Evolutionary conservation across 2,797 vertebrate genomes (phyloP), one percentile per base, ranked within the genome.

Genomic region (Nannoperca australis): DNA sequence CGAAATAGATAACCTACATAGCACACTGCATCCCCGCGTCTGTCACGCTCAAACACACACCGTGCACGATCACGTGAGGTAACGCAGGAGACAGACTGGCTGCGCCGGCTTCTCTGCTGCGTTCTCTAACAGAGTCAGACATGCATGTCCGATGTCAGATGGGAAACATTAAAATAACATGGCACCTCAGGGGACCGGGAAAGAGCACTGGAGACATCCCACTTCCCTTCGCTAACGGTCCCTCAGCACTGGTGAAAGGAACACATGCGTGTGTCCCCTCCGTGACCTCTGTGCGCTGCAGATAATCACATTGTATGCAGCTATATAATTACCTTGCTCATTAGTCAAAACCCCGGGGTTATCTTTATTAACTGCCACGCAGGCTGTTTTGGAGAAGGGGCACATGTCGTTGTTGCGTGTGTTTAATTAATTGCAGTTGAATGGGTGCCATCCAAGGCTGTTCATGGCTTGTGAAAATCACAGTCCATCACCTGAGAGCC

Each of bases 151-250:
- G 51, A 53, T 17, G 75, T 87, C 88, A 91, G 84, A 92, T 78
- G 85, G 85, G 82, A 87, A 79, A 79, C 85, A 88, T 93, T 89
- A 84, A 85, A 87, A 85, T 75, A 89, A 89, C 87, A 76, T 55
- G 71, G 74, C 81, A 89, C 89, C 89, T 79, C 12, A 78, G 82
- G 89, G 87, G 84, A 80, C 78, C 54, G 3, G 49, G 53, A 34
- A 63, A 54, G 84, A 73, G 67, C 84, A 81, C 45, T 61, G 78
- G 73, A 82, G 87, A 60, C 84, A 74, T 84, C 82, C 79, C 73
- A 76, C 73, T 47, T 76, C 81, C 76, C 72, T 44, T 36, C 2
- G 14, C 77, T 76, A 67, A 80, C 40, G n/a, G 76, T 58, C 73
- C 66, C 85, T 53, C 2, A 24, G 78, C 78, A 50, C 20, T 24